Conservation (phyloP, 2,888 invertebrate genomes). For the Hirudinaria manillensis region DNA sequence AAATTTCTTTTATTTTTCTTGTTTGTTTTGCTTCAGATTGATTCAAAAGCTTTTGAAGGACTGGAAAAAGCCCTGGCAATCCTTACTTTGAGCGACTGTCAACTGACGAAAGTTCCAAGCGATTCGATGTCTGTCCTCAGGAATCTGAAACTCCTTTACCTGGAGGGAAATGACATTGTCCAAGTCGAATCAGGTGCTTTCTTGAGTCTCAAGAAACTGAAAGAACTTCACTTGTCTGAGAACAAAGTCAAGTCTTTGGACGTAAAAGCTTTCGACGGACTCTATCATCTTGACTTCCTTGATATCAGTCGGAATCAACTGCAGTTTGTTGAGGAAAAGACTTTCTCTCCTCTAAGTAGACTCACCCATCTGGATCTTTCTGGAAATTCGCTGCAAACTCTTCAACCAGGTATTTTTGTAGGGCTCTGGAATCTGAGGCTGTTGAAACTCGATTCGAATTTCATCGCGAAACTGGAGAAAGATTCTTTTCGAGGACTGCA, state of each 20-base stretch:
- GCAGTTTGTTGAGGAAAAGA: background rate
- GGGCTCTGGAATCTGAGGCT: conserved; percentile 33
- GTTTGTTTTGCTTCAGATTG: background rate
- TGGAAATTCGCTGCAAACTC: conserved; percentile 30
- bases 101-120: conserved; percentile 12
- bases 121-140: background rate
- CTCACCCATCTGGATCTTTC: conserved; percentile 35
- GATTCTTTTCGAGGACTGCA: conserved; percentile 31
- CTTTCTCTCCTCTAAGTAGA: conserved; percentile 26
- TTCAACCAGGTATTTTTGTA: conserved; percentile 28
- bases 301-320: conserved; percentile 29
- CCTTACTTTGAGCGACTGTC: conserved; percentile 17
- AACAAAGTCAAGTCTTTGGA: conserved; percentile 23
- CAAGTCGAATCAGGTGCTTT: conserved; percentile 3
- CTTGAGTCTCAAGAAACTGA: conserved; percentile 11
- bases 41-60: conserved; percentile 13
- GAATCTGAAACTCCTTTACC: conserved; percentile 18
- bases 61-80: conserved; percentile 7
- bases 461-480: conserved; percentile 26
- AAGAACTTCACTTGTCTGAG: conserved; percentile 26
- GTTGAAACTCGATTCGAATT: conserved; percentile 35
- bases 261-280: conserved; percentile 24
- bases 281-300: conserved; percentile 23
- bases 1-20: too few species aligned
- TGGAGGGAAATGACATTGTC: conserved; percentile 13